Base-by-base conservation (phyloP, 2,797 vertebrate species). In the Lacerta viridis region DNA sequence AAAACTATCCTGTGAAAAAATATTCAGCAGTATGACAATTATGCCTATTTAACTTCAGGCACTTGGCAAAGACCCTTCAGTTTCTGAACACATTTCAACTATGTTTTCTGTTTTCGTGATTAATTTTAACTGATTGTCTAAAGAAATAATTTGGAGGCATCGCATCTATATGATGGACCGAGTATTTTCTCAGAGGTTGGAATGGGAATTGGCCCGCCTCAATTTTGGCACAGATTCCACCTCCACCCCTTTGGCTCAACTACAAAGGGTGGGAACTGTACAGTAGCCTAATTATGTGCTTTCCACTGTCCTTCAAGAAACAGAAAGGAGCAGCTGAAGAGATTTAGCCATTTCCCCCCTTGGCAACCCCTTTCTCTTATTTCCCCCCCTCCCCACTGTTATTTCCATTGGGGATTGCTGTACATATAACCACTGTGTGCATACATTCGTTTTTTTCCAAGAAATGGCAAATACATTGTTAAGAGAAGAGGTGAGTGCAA, bases 311-410 rank as follows among this genome's bases (percentile, higher is more conserved):
- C 84, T 94, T 91, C 91, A 87, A 80, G 86, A 94, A 95, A 94
- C 92, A 95, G 94, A 94, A 94, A 94, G 89, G 75, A 94, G 89
- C 93, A 95, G 92, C 92, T 93, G 89, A 89, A 93, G 78, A 88
- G 93, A 93, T 95, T 94, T 87, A 90, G 71, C 83, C 81, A n/a
- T 78, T 95, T 83, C 90, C 50, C 86, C 86, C 86, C 18, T 1
- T 93, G 41, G 90, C 86, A 89, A 0, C 0, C 88, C 84, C 94
- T 94, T 94, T 95, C 79, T 81, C 27, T 84, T 8, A 46, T 80
- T 71, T 61, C 46, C 29, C 61, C 36, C 74, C 86, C 88, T 93
- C 93, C 92, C 92, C 93, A 91, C 33, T 89, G 90, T n/a, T 50
- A 55, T 84, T 87, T 92, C 92, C 89, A 85, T 43, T 0, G 87